A percentile compares a stretch with the other conserved stretches of the same genome.
These are phyloP conservation scores for Ferrisia virgata DNA, from an alignment of 2,888 invertebrate species.

Conservation along the genomic window DNA sequence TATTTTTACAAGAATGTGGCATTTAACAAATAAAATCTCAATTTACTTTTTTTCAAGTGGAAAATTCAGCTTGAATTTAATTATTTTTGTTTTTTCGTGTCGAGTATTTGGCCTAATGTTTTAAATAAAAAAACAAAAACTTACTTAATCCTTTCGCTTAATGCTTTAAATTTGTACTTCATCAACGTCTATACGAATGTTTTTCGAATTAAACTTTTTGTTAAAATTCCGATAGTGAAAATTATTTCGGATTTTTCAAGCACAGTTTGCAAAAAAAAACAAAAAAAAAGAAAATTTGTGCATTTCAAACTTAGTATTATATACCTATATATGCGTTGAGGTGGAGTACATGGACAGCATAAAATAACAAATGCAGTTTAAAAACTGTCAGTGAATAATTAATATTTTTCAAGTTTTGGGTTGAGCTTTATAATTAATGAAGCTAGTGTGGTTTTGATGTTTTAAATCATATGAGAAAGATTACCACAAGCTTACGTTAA, in stretches of 20 bases:
- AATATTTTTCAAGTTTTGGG: slow-evolving; percentile 16
- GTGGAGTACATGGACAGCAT: neutral
- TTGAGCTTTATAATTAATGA: slow-evolving; percentile 6
- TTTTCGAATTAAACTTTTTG: neutral
- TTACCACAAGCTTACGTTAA: neutral
- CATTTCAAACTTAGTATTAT: neutral
- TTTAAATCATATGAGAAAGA: neutral
- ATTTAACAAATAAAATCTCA: too few relatives aligned
- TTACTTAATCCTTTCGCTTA: neutral
- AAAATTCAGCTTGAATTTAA: neutral
- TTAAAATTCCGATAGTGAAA: neutral
- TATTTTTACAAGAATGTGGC: too few relatives aligned
- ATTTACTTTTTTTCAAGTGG: neutral
- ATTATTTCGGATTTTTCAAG: neutral
- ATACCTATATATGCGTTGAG: neutral
- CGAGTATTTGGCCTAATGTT: neutral
- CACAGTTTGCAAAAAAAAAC: too few relatives aligned
- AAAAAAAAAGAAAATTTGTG: neutral
- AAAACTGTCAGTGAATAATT: slow-evolving; percentile 15
- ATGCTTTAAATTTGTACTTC: neutral
- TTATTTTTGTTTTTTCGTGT: neutral
- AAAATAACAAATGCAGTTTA: slow-evolving; percentile 3
- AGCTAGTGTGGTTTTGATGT: slow-evolving; percentile 16
- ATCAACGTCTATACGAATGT: neutral
- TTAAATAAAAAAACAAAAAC: neutral